Evolutionary conservation across 1,140 invertebrate species (phyloP).

Genomic region (Onthophagus taurus): DNA sequence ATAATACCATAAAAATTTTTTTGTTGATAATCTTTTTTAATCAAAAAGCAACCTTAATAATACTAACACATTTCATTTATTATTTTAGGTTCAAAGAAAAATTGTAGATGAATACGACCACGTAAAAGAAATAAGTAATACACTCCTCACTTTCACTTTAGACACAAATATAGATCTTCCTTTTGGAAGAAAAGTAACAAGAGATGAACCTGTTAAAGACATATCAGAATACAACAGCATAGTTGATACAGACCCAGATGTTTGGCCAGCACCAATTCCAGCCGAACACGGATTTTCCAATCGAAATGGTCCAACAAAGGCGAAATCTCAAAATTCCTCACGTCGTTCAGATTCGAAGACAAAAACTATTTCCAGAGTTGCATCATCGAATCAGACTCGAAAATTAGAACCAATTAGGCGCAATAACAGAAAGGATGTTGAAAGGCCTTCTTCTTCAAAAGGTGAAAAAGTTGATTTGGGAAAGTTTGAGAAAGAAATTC

Average conservation of each 20-base stretch:
- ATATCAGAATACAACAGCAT: slow-evolving; percentile 14
- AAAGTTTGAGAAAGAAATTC: slow-evolving; percentile 24
- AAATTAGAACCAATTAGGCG: slow-evolving; percentile 21
- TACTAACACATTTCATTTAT: background rate
- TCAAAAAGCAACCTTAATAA: too few species aligned
- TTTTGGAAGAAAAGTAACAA: slow-evolving; percentile 22
- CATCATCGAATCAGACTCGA: slow-evolving; percentile 24
- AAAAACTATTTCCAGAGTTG: slow-evolving; percentile 26
- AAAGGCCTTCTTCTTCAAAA: slow-evolving; percentile 34
- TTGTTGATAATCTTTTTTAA: background rate
- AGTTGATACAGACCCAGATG: slow-evolving; percentile 68
- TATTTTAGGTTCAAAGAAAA: slow-evolving; percentile 71
- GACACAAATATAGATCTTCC: slow-evolving; percentile 31
- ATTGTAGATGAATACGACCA: slow-evolving; percentile 85
- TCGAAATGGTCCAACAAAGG: slow-evolving; percentile 23
- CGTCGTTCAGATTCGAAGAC: slow-evolving; percentile 28
- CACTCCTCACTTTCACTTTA: slow-evolving; percentile 40
- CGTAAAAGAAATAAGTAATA: slow-evolving; percentile 71
- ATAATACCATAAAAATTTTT: background rate
- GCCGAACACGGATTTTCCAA: slow-evolving; percentile 58
- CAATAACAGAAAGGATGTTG: slow-evolving; percentile 29
- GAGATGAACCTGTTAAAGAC: slow-evolving; percentile 29
- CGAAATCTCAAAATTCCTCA: slow-evolving; percentile 23
- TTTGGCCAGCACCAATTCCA: slow-evolving; percentile 84
- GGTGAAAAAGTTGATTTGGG: slow-evolving; percentile 24